Percentiles rank a stretch among this genome's conserved stretches.
phyloP scores from a whole-genome alignment of 2,113 vertebrate species.

The Neotoma lepida region DNA sequence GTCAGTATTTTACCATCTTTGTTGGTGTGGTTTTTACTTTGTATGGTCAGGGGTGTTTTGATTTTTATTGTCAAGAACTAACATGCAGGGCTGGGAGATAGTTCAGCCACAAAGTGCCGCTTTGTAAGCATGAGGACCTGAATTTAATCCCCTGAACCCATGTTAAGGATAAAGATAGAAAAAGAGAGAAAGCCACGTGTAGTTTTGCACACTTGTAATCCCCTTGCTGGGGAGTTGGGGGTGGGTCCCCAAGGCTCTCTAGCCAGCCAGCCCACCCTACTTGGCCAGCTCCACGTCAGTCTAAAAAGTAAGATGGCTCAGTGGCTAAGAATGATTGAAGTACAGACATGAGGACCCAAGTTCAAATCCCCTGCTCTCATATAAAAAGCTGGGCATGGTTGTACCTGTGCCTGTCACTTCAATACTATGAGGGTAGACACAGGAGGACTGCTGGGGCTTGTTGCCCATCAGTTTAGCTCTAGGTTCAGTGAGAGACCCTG shows the following conservation, averaged over 20 bases:
- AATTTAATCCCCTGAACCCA: background rate
- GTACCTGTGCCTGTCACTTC: background rate
- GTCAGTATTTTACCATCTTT: background rate
- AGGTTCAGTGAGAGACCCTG: background rate
- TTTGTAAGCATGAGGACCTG: background rate
- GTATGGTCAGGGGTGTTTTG: background rate
- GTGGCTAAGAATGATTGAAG: background rate
- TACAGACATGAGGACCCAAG: background rate
- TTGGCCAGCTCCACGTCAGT: background rate
- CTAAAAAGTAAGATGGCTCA: background rate
- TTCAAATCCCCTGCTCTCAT: background rate
- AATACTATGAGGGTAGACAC: background rate
- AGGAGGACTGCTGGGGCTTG: background rate
- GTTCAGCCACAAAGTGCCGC: background rate
- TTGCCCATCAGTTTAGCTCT: background rate
- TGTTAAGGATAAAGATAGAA: background rate
- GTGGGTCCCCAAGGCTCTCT: background rate
- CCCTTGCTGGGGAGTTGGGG: background rate
- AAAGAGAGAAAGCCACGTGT: too few species aligned
- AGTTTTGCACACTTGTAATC: background rate
- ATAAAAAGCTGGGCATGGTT: background rate
- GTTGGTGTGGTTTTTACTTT: slow-evolving; percentile 33
- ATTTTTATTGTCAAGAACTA: slow-evolving; percentile 42
- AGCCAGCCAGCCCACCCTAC: background rate
- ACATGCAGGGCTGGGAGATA: background rate